Percentiles rank a stretch among this genome's conserved stretches.
These are phyloP conservation scores for Rhyzopertha dominica DNA, from an alignment of 1,140 invertebrate species.

Conservation along the genomic window DNA sequence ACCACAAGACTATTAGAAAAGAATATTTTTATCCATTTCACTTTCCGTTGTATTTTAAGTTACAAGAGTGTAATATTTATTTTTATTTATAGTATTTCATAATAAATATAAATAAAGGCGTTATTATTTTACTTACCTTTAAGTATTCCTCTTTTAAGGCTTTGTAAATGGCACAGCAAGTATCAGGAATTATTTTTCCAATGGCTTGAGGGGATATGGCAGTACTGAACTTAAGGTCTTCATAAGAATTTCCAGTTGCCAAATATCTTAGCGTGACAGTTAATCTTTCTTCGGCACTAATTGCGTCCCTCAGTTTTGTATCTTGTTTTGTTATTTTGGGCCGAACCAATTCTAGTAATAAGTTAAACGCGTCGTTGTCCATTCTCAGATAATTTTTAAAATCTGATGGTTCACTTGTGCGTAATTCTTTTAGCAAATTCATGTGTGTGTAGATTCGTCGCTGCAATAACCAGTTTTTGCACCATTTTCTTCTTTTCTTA, in stretches of 20 bases:
- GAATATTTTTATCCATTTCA: too few species aligned
- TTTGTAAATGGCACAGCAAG: constrained; percentile 1
- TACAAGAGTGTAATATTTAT: background rate
- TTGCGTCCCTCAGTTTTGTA: constrained; percentile 1
- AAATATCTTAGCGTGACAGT: too few species aligned
- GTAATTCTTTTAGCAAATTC: background rate
- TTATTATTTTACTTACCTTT: background rate
- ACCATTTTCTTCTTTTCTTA: too few species aligned
- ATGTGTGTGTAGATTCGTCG: too few species aligned
- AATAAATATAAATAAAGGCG: background rate
- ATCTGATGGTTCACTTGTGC: background rate
- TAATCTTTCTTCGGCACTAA: constrained; percentile 11
- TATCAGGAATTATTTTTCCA: constrained; percentile 2
- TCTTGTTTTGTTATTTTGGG: constrained; percentile 1
- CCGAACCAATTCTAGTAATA: constrained; percentile 7
- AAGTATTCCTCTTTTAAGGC: background rate
- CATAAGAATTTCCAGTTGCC: constrained; percentile 6
- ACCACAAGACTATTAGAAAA: too few species aligned
- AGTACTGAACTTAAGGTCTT: constrained; percentile 1
- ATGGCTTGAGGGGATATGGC: background rate
- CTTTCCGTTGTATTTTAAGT: background rate
- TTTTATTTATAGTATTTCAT: too few species aligned
- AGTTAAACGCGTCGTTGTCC: constrained; percentile 5
- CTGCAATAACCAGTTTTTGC: too few species aligned
- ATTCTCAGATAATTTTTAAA: constrained; percentile 11